Base-by-base conservation (phyloP, 2,113 vertebrate genomes). In the Clarias magur region DNA sequence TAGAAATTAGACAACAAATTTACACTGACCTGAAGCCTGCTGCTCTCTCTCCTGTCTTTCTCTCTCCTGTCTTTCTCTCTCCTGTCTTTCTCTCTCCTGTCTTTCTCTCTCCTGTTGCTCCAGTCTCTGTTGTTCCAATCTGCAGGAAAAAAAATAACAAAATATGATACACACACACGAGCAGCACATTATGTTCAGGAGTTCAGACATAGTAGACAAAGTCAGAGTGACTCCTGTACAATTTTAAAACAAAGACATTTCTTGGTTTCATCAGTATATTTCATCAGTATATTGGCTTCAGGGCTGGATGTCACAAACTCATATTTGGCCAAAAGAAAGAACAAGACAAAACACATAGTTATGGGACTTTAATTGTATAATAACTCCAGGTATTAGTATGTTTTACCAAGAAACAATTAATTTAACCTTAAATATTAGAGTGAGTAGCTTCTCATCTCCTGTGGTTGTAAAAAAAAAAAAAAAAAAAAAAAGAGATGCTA, bases 101-200 rank as follows among this genome's bases (percentile, higher is more conserved):
- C 90, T 89, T 21, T 93, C 93, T 0, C 53, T 87, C 54, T 92
- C 93, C 25, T 93, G 92, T 85, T 94, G 93, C 21, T 95, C 96
- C 89, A 93, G 30, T n/a, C 83, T 91, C 89, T 95, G 95, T 87
- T 94, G 94, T 87, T 95, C 95, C 91, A 95, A 75, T 90, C 94
- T 95, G 63, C 59, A 89, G 23, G 68, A 83, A 13, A 79, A 23
- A 56, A 21, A 12, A 1, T 8, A 21, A 60, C 60, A 60, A 16
- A 59, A 80, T 80, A 34, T 23, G n/a, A 8, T 21, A 78, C 27
- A 76, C 42, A 23, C 27, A 53, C 1, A 85, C 27, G 2, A 19
- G 6, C 17, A 73, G 6, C 17, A 73, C 34, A 23, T 23, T 23
- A 48, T 73, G 38, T 48, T 42, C 68, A 70, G 65, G n/a, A 68